A percentile compares a stretch with the other conserved stretches of the same genome.
Evolutionary conservation across 2,113 vertebrate species (phyloP).

Genomic region (Eptesicus fuscus): DNA sequence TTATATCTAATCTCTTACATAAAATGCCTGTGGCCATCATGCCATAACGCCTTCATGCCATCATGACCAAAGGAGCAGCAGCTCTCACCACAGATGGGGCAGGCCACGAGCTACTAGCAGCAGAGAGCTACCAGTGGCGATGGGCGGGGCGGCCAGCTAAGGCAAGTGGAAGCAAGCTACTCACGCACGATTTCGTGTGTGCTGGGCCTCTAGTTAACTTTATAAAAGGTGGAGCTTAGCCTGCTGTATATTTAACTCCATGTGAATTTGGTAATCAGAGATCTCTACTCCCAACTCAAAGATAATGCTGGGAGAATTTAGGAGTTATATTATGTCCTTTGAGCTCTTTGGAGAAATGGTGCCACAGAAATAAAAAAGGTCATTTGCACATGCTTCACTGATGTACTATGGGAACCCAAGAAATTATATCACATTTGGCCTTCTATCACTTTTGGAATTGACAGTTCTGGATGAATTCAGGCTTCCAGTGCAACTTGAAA

Average conservation of each 20-base stretch:
- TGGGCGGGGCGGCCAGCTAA: too few species aligned
- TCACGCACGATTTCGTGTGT: too few species aligned
- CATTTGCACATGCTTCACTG: neutral
- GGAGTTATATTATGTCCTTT: neutral
- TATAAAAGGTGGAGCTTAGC: neutral
- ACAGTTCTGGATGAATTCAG: neutral
- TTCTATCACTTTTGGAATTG: neutral
- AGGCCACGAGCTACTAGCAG: too few species aligned
- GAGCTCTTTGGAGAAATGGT: neutral
- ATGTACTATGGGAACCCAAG: neutral
- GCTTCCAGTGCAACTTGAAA: neutral
- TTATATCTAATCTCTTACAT: neutral
- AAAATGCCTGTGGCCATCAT: too few species aligned
- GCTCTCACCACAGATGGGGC: accelerated
- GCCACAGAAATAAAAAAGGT: constrained; percentile 26
- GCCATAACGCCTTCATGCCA: too few species aligned
- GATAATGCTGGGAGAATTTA: neutral
- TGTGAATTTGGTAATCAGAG: neutral
- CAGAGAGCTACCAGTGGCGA: too few species aligned
- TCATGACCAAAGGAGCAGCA: too few species aligned
- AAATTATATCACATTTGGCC: neutral
- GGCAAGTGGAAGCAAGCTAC: too few species aligned
- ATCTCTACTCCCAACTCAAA: neutral
- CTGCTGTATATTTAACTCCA: neutral
- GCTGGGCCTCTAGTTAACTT: neutral